Percentiles rank a stretch among this genome's conserved stretches.
Evolutionary conservation across 2,888 invertebrate genomes (phyloP).

Genomic region (Eubasilissa splendida): DNA sequence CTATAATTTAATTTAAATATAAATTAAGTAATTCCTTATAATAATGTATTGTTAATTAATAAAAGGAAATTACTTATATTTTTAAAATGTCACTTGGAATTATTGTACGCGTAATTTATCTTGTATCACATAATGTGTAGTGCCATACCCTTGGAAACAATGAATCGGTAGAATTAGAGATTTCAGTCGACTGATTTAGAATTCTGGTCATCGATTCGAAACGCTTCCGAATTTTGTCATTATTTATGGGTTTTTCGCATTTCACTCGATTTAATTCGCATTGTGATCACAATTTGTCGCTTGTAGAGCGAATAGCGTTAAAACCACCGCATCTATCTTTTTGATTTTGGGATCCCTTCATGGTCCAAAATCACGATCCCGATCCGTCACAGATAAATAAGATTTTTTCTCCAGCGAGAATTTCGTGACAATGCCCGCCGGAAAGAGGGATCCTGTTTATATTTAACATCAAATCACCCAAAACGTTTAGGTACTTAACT

Average conservation of each 20-base stretch:
- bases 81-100: no score
- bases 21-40: no score
- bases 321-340: constrained; percentile 1
- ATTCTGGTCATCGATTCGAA: constrained; percentile 16
- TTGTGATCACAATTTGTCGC: constrained; percentile 22
- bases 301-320: constrained; percentile 1
- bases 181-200: constrained; percentile 6
- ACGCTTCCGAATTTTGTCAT: constrained; percentile 16
- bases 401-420: background rate
- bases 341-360: constrained; percentile 13
- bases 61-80: no score
- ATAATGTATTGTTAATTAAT: no score
- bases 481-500: no score
- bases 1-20: no score
- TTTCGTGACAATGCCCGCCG: background rate
- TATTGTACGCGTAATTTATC: no score
- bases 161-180: constrained; percentile 12
- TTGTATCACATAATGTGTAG: no score
- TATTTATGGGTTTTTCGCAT: constrained; percentile 22
- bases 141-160: no score
- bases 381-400: constrained; percentile 11
- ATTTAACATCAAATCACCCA: no score
- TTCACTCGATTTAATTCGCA: constrained; percentile 24
- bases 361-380: background rate
- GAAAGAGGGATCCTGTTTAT: no score